Conservation (phyloP, 2,113 vertebrate genomes). For the Oceanodroma tethys region DNA sequence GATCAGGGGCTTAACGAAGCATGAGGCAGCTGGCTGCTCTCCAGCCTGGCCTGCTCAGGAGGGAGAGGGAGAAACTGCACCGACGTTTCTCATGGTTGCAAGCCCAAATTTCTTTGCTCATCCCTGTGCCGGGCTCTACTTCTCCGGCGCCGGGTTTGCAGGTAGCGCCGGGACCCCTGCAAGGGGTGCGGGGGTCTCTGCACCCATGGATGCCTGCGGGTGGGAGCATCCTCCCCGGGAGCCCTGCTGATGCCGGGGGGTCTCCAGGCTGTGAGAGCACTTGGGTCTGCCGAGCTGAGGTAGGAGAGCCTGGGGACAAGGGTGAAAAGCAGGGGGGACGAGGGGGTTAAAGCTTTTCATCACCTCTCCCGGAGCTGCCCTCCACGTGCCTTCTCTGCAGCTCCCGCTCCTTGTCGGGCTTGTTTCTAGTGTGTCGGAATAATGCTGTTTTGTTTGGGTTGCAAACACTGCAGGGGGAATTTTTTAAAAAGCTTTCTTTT, state of each 20-base stretch:
- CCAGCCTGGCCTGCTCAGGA: not conserved
- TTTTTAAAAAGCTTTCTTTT: not conserved
- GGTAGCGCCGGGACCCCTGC: rapidly evolving
- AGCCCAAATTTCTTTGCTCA: not conserved
- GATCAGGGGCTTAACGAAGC: not conserved
- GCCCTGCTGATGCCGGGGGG: not conserved
- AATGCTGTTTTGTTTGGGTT: not conserved
- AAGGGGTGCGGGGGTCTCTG: not conserved
- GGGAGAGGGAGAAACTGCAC: not conserved
- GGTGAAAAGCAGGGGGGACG: no score
- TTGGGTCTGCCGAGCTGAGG: not conserved
- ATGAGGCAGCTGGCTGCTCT: not conserved
- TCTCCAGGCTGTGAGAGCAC: not conserved
- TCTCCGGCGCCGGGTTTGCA: rapidly evolving
- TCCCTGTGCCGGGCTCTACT: rapidly evolving
- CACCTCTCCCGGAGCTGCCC: not conserved
- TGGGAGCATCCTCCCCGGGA: not conserved
- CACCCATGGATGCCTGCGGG: no score
- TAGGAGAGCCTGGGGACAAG: not conserved
- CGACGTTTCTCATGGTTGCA: not conserved
- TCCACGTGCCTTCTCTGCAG: rapidly evolving
- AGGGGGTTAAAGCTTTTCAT: not conserved
- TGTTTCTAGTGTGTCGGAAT: not conserved
- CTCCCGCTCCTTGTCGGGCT: rapidly evolving
- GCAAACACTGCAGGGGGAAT: not conserved